Evolutionary conservation across 2,888 invertebrate species (phyloP).

Genomic region (Tineola bisselliella): DNA sequence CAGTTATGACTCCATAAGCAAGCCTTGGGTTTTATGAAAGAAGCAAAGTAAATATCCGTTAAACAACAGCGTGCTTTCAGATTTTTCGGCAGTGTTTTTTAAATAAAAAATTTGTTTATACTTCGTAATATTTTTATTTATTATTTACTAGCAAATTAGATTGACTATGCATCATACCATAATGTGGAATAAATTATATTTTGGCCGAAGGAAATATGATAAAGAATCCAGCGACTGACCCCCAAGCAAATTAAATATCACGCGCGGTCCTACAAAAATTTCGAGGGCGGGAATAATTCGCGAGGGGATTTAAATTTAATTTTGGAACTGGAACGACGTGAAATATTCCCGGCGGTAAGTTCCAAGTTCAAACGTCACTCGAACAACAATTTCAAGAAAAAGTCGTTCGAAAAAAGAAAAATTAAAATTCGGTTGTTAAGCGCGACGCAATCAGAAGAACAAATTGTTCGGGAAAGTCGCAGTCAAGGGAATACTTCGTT

Average conservation of each 20-base stretch:
- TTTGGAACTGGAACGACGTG: slow-evolving; percentile 58
- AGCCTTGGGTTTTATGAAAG: slow-evolving; percentile 28
- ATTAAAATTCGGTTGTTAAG: slow-evolving; percentile 30
- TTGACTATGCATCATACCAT: no score
- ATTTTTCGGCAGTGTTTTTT: neutral
- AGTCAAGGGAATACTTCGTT: slow-evolving; percentile 8
- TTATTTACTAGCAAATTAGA: no score
- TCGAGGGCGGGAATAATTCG: slow-evolving; percentile 47
- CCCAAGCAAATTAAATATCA: slow-evolving; percentile 42
- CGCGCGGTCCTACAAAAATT: slow-evolving; percentile 46
- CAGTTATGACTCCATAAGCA: slow-evolving; percentile 43
- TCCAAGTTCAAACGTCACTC: slow-evolving; percentile 41
- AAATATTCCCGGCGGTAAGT: slow-evolving; percentile 39
- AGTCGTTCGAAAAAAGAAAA: slow-evolving; percentile 25
- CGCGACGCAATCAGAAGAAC: slow-evolving; percentile 14
- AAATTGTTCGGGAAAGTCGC: slow-evolving; percentile 7
- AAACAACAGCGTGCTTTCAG: slow-evolving; percentile 14
- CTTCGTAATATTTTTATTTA: neutral
- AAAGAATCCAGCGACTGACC: slow-evolving; percentile 26
- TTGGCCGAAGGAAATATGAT: slow-evolving; percentile 9
- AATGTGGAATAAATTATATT: neutral
- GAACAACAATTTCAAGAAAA: slow-evolving; percentile 9
- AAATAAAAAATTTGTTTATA: neutral
- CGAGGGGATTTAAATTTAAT: slow-evolving; percentile 66
- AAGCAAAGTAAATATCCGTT: slow-evolving; percentile 25